Evolutionary conservation across 2,888 invertebrate species (phyloP).

Genomic region (Elegia similella): DNA sequence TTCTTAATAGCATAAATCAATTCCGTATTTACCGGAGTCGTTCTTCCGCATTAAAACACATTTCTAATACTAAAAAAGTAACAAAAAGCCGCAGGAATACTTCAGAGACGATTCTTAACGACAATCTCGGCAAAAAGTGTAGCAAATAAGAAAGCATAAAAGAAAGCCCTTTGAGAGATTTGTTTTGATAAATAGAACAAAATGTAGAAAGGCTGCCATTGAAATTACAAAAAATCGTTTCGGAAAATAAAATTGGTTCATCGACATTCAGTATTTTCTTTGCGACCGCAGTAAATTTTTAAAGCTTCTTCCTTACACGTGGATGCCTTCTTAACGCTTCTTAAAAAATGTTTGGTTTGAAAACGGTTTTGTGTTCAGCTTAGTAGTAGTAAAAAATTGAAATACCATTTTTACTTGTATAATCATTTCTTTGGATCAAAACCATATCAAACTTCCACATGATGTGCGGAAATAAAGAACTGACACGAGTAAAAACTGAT

Average conservation of each 20-base stretch:
- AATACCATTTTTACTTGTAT: neutral
- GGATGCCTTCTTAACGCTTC: neutral
- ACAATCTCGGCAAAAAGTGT: slow-evolving; percentile 32
- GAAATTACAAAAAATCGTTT: slow-evolving; percentile 40
- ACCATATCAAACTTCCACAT: too few species aligned
- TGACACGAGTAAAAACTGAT: too few species aligned
- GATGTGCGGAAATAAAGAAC: too few species aligned
- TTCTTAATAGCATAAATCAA: too few species aligned
- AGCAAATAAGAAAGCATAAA: slow-evolving; percentile 32
- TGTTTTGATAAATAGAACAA: slow-evolving; percentile 49
- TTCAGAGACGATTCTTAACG: slow-evolving; percentile 20
- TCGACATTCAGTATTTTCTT: slow-evolving; percentile 13
- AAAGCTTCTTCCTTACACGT: slow-evolving; percentile 8
- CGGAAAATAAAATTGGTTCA: slow-evolving; percentile 36
- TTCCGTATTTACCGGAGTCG: neutral
- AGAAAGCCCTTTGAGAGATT: slow-evolving; percentile 40
- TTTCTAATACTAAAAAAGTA: neutral
- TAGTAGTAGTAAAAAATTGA: too few species aligned
- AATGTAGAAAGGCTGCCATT: slow-evolving; percentile 41
- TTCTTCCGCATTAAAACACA: neutral
- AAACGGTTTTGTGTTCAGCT: neutral
- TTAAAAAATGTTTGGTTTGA: neutral
- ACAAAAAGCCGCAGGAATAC: neutral
- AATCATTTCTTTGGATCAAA: neutral
- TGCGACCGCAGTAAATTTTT: slow-evolving; percentile 10